These are phyloP conservation scores for Epirrhoe tristata DNA, from an alignment of 2,888 invertebrate genomes.

Conservation along the genomic window DNA sequence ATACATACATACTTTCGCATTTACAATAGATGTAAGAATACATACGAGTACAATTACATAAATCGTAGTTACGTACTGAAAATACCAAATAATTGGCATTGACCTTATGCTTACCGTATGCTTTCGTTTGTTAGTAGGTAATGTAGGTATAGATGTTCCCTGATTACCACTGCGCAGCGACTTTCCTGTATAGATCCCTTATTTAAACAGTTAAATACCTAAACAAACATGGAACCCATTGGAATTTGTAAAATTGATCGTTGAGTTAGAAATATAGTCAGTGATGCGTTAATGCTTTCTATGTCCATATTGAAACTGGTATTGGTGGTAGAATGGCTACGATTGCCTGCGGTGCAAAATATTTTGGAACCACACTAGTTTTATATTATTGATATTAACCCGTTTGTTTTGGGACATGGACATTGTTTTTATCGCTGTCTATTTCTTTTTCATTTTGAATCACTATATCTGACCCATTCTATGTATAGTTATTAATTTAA, in stretches of 20 bases:
- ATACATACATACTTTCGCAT: too few species aligned
- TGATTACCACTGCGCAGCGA: not conserved
- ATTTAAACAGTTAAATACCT: conserved; percentile 15
- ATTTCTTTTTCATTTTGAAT: not conserved
- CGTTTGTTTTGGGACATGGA: not conserved
- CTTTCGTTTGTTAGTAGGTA: conserved; percentile 5
- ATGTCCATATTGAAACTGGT: conserved; percentile 44
- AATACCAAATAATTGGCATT: not conserved
- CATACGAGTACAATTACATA: too few species aligned
- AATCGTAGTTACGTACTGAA: not conserved
- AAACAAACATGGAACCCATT: conserved; percentile 43
- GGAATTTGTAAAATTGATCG: conserved; percentile 57
- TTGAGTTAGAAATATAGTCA: conserved; percentile 58
- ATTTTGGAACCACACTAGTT: conserved; percentile 21
- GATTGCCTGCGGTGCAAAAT: conserved; percentile 21
- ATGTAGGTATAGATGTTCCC: not conserved
- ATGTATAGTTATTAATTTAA: not conserved
- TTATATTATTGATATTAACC: conserved; percentile 1
- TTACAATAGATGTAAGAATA: too few species aligned
- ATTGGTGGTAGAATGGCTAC: conserved; percentile 24
- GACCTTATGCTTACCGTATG: not conserved
- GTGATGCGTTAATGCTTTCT: conserved; percentile 53
- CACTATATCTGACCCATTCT: not conserved
- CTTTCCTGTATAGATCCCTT: conserved; percentile 2
- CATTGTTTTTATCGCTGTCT: not conserved